Percentiles rank a stretch among this genome's conserved stretches.
These are phyloP conservation scores for Lontra canadensis DNA, from an alignment of 2,113 vertebrate genomes.

Conservation along the genomic window DNA sequence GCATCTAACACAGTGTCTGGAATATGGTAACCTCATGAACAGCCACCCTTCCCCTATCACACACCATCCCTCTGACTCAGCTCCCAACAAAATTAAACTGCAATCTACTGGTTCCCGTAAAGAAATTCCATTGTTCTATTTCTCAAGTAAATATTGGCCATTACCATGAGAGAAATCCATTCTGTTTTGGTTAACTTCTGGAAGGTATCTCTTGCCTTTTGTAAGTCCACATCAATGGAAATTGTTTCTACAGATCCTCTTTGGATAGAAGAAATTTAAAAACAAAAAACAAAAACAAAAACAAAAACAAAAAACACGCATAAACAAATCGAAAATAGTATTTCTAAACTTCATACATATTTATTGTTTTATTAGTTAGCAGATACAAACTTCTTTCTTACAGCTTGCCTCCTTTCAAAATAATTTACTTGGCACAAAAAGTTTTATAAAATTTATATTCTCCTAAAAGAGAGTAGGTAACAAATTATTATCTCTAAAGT, in stretches of 20 bases:
- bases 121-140: background rate
- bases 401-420: constrained; percentile 46
- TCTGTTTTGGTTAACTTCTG: constrained; percentile 61
- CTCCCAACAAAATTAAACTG: background rate
- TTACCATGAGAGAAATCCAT: constrained; percentile 79
- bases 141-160: background rate
- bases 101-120: background rate
- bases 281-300: background rate
- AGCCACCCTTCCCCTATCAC: background rate
- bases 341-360: background rate
- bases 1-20: background rate
- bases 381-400: constrained; percentile 18
- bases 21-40: background rate
- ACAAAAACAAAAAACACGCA: background rate
- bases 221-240: constrained; percentile 68
- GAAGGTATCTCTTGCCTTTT: constrained; percentile 73
- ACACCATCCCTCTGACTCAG: background rate
- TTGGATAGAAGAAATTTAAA: constrained; percentile 30
- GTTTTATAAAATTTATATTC: background rate
- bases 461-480: background rate
- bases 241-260: background rate
- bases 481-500: background rate
- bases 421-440: background rate
- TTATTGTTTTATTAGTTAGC: background rate
- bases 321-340: background rate